These are phyloP conservation scores for Scaptomyza hsui DNA, from an alignment of 1,140 invertebrate genomes.

Conservation along the genomic window DNA sequence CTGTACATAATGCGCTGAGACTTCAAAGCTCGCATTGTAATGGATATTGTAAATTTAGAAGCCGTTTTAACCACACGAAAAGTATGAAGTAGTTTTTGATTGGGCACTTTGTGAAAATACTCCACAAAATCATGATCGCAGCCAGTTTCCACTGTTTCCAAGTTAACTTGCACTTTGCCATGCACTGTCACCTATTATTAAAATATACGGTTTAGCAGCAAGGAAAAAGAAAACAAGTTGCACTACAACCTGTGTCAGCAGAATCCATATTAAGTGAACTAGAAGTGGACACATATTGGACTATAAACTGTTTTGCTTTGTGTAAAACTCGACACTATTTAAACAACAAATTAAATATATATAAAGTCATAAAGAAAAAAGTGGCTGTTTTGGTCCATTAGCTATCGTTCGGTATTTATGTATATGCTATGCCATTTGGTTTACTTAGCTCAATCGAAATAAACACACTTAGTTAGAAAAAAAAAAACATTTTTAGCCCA, in stretches of 20 bases:
- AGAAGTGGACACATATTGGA: constrained; percentile 2
- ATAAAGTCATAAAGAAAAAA: constrained; percentile 9
- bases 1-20: constrained; percentile 54
- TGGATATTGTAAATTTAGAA: constrained; percentile 19
- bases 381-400: too few relatives aligned
- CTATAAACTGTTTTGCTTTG: neutral
- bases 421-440: too few relatives aligned
- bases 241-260: neutral
- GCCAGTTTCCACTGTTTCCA: constrained; percentile 43
- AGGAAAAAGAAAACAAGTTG: too few relatives aligned
- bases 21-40: constrained; percentile 37
- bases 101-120: constrained; percentile 47
- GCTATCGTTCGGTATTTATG: too few relatives aligned
- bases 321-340: neutral
- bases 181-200: neutral
- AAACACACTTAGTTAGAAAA: neutral
- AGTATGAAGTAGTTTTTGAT: constrained; percentile 26
- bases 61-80: constrained; percentile 53
- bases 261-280: neutral
- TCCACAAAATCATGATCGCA: constrained; percentile 59
- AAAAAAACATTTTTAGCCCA: constrained; percentile 3
- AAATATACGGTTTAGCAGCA: neutral
- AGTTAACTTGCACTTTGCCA: constrained; percentile 23
- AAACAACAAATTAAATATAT: neutral
- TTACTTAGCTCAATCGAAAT: neutral